Conservation (phyloP, 2,888 invertebrate genomes). For the Ischnus inquisitorius region DNA sequence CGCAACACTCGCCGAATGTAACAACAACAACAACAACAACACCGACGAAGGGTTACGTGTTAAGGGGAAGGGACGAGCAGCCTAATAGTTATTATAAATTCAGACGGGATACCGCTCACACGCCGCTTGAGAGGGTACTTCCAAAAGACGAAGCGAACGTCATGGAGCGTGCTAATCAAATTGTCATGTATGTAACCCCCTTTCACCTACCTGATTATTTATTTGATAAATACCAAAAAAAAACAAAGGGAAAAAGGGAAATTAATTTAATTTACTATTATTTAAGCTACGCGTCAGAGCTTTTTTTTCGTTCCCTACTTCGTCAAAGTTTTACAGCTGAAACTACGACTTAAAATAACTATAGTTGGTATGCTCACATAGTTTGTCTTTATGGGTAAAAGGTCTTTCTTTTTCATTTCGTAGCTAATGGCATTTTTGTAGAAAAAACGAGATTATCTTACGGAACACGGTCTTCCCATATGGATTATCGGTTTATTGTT, state of each 20-base stretch:
- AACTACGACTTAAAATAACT: slow-evolving; percentile 25
- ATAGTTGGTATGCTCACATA: slow-evolving; percentile 60
- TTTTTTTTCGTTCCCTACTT: slow-evolving; percentile 35
- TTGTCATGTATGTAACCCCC: slow-evolving; percentile 92
- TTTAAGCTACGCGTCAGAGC: slow-evolving; percentile 57
- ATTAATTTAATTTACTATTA: slow-evolving; percentile 41
- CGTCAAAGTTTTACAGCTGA: slow-evolving; percentile 31
- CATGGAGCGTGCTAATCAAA: slow-evolving; percentile 94
- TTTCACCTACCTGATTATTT: slow-evolving; percentile 46
- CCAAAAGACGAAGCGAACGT: slow-evolving; percentile 92
- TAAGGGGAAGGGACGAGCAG: slow-evolving; percentile 83
- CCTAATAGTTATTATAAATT: slow-evolving; percentile 84
- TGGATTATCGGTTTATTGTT: slow-evolving; percentile 20
- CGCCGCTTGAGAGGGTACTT: slow-evolving; percentile 88
- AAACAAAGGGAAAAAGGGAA: neutral
- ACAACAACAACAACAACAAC: slow-evolving; percentile 74
- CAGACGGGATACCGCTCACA: slow-evolving; percentile 82
- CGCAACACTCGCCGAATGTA: slow-evolving; percentile 71
- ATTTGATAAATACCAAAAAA: slow-evolving; percentile 23
- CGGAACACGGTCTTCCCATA: slow-evolving; percentile 10
- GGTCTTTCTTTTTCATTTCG: slow-evolving; percentile 56
- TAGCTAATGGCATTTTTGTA: slow-evolving; percentile 59
- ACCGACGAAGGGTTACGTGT: slow-evolving; percentile 78
- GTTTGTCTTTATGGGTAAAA: slow-evolving; percentile 62
- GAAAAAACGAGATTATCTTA: slow-evolving; percentile 26